These are phyloP conservation scores for Micrastur ruficollis DNA, from an alignment of 2,797 vertebrate genomes.

Conservation along the genomic window DNA sequence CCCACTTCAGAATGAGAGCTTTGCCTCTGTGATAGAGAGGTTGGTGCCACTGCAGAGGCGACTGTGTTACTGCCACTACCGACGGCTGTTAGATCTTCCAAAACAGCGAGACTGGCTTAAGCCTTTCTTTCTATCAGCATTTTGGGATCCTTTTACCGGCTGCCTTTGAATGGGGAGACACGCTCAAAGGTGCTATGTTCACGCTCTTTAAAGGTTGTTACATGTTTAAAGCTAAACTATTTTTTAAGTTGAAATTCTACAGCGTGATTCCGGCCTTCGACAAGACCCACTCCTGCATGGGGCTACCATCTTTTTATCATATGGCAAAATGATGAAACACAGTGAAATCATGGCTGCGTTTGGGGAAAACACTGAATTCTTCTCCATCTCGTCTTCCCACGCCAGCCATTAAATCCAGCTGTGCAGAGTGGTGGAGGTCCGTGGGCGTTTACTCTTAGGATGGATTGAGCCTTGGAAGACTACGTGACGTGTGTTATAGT, in stretches of 20 bases:
- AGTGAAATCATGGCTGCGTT: background rate
- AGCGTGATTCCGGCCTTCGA: background rate
- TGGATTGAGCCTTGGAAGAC: background rate
- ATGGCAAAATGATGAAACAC: background rate
- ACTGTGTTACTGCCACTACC: background rate
- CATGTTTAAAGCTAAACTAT: background rate
- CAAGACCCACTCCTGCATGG: background rate
- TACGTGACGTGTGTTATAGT: rapidly evolving
- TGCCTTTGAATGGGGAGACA: background rate
- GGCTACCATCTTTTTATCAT: background rate
- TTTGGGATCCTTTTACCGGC: background rate
- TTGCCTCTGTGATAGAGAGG: background rate
- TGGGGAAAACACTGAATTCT: background rate
- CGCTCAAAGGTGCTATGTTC: rapidly evolving
- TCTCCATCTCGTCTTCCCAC: background rate
- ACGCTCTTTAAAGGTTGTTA: background rate
- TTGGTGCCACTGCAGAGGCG: background rate
- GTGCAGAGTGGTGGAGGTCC: background rate
- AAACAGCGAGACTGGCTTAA: background rate
- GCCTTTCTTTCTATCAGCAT: background rate
- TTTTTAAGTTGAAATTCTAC: background rate
- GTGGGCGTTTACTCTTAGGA: background rate
- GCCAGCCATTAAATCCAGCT: background rate
- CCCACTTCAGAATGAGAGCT: background rate
- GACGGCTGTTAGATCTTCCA: background rate